A percentile compares a stretch with the other conserved stretches of the same genome.
Conservation (phyloP, 2,797 vertebrate species). For the Sus cebifrons region DNA sequence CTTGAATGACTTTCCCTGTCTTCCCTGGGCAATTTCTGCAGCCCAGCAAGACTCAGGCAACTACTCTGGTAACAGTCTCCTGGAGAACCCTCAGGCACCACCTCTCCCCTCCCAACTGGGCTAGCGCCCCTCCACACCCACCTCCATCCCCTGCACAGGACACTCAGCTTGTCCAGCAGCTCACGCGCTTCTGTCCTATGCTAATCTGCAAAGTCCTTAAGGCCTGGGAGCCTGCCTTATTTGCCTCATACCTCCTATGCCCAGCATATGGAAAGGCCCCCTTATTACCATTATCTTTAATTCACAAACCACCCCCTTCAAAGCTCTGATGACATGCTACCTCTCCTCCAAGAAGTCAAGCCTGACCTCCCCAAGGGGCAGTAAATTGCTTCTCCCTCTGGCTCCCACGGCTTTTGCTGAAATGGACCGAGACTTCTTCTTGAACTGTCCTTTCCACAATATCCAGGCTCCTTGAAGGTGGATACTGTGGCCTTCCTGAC, state of each 20-base stretch:
- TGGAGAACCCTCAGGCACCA: neutral
- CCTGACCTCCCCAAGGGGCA: neutral
- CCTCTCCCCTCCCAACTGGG: neutral
- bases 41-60: neutral
- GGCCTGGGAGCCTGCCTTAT: neutral
- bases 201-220: neutral
- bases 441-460: neutral
- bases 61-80: too few relatives aligned
- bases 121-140: fast-evolving
- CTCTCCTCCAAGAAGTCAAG: neutral
- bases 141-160: fast-evolving
- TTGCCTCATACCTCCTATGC: neutral
- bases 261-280: neutral
- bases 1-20: neutral
- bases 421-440: neutral
- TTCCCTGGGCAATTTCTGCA: neutral
- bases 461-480: fast-evolving
- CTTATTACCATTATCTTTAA: neutral
- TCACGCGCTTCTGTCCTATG: neutral
- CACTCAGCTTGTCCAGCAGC: neutral
- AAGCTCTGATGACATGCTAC: neutral
- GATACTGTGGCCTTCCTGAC: neutral
- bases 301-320: neutral
- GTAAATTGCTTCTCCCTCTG: neutral
- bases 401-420: neutral